phyloP scores from a whole-genome alignment of 2,888 invertebrate genomes.

The Pinctada fucata region DNA sequence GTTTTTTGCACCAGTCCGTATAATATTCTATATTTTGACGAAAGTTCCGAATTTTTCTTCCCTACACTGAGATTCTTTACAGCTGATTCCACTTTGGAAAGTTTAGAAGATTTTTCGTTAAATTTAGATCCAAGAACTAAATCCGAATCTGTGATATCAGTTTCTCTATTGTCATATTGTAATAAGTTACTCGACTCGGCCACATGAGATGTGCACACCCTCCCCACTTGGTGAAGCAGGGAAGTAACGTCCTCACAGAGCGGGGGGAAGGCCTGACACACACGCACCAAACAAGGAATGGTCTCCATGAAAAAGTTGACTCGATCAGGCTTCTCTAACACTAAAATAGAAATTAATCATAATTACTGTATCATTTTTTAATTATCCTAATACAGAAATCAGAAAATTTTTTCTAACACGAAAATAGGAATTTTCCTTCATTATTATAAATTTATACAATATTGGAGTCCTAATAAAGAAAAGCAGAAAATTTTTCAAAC shows the following conservation, averaged over 20 bases:
- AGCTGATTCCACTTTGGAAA: neutral
- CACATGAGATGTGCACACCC: conserved; percentile 68
- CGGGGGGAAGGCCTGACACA: conserved; percentile 94
- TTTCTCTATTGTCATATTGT: conserved; percentile 37
- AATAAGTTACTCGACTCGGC: conserved; percentile 59
- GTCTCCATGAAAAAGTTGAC: conserved; percentile 90
- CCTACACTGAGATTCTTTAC: conserved; percentile 25
- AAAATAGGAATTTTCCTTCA: neutral
- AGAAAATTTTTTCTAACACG: neutral
- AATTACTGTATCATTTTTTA: neutral
- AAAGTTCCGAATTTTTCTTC: conserved; percentile 26
- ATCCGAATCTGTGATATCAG: conserved; percentile 8
- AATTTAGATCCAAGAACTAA: neutral
- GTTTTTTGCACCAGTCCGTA: conserved; percentile 53
- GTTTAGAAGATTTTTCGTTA: neutral
- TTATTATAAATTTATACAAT: neutral
- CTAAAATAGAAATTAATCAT: conserved; percentile 75
- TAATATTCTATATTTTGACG: conserved; percentile 49
- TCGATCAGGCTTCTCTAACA: conserved; percentile 87
- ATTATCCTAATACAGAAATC: neutral
- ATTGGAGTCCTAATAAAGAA: too few species aligned
- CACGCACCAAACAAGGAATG: conserved; percentile 89
- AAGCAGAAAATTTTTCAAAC: too few species aligned
- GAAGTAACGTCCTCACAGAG: conserved; percentile 92
- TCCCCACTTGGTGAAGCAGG: conserved; percentile 89